Conservation (phyloP, 2,797 vertebrate species). For the Sphenodon punctatus region DNA sequence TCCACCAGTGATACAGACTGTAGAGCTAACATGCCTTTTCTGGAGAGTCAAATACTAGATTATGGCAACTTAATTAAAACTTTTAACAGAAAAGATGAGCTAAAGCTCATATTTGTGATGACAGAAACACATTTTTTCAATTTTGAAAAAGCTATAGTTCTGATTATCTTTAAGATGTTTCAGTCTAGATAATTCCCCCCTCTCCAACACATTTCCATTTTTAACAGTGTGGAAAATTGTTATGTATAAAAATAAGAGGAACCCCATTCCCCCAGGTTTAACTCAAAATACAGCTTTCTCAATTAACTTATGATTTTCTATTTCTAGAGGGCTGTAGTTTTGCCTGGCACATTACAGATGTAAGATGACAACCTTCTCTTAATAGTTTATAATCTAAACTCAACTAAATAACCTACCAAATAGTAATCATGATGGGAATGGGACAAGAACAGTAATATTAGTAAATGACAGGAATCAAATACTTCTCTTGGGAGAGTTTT, state of each 20-base stretch:
- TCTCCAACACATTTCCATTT: background rate
- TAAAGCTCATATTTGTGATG: background rate
- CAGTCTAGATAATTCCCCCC: background rate
- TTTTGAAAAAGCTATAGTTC: background rate
- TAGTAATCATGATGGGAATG: constrained; percentile 6
- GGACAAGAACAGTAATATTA: background rate
- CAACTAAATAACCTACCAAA: background rate
- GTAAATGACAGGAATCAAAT: background rate
- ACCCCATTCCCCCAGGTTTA: no score
- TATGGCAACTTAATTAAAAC: background rate
- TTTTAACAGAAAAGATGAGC: background rate
- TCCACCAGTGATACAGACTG: background rate
- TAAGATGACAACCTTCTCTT: background rate
- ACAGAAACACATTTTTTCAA: background rate
- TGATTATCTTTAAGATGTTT: background rate
- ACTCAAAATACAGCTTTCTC: background rate
- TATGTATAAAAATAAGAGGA: background rate
- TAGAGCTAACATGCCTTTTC: background rate
- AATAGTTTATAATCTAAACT: constrained; percentile 9
- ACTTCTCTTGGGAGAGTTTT: background rate
- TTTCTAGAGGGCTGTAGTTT: background rate
- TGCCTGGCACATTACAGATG: background rate
- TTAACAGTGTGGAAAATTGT: background rate
- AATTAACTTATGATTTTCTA: background rate
- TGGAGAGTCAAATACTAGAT: background rate